These are phyloP conservation scores for Hypothenemus hampei DNA, from an alignment of 1,140 invertebrate genomes.

Conservation along the genomic window DNA sequence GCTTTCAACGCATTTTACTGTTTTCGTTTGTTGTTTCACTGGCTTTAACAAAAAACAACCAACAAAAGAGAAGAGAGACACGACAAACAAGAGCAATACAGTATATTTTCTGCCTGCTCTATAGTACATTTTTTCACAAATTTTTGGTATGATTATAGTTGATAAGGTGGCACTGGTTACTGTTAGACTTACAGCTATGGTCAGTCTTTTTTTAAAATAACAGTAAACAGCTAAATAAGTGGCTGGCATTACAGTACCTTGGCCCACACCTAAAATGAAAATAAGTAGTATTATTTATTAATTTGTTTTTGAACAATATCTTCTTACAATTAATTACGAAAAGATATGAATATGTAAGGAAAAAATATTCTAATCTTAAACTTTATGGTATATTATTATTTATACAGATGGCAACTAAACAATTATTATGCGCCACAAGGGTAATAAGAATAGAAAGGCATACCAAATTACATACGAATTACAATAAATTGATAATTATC, in stretches of 20 bases:
- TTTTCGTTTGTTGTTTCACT: slow-evolving; percentile 2
- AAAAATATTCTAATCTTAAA: neutral
- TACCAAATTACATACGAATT: too few species aligned
- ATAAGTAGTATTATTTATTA: too few species aligned
- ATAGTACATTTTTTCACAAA: slow-evolving; percentile 38
- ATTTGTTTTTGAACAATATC: too few species aligned
- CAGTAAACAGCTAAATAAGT: slow-evolving; percentile 45
- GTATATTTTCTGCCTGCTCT: slow-evolving; percentile 37
- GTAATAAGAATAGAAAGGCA: too few species aligned
- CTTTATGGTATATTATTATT: too few species aligned
- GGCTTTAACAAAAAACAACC: slow-evolving; percentile 35
- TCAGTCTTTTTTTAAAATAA: slow-evolving; percentile 47
- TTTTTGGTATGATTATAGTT: slow-evolving; percentile 46
- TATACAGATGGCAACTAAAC: too few species aligned
- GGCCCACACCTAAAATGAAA: slow-evolving; percentile 38
- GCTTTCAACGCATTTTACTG: neutral
- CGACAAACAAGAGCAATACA: slow-evolving; percentile 43
- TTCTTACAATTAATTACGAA: too few species aligned
- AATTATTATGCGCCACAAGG: too few species aligned
- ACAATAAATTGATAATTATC: too few species aligned
- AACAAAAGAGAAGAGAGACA: slow-evolving; percentile 42
- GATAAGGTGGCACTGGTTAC: slow-evolving; percentile 45
- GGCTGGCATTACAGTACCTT: slow-evolving; percentile 42
- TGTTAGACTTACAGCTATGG: slow-evolving; percentile 45
- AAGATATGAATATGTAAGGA: neutral